Conservation (phyloP, 2,888 invertebrate genomes). For the Protula sp. region DNA sequence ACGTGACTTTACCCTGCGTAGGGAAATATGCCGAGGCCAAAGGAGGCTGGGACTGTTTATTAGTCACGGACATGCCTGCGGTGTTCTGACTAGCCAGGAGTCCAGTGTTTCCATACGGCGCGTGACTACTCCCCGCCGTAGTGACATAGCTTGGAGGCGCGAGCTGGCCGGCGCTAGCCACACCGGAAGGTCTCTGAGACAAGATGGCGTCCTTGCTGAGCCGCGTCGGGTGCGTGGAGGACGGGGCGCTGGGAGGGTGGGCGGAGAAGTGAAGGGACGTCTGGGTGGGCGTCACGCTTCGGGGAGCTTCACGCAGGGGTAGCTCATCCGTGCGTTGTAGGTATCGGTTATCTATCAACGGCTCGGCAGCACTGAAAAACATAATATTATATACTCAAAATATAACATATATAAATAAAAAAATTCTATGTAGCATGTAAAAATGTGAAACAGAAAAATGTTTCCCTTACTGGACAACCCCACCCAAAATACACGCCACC, state of each 20-base stretch:
- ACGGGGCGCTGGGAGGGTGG: not conserved
- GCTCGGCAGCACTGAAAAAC: slow-evolving; percentile 33
- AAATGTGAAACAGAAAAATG: too few relatives aligned
- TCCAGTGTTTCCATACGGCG: too few relatives aligned
- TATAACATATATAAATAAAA: not conserved
- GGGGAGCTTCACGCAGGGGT: not conserved
- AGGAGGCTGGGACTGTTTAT: not conserved
- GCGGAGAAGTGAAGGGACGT: not conserved
- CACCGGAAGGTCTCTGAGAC: slow-evolving; percentile 3
- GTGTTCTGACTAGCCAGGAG: too few relatives aligned
- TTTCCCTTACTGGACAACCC: too few relatives aligned
- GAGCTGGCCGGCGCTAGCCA: too few relatives aligned
- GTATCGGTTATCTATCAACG: slow-evolving; percentile 39
- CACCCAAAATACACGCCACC: not conserved
- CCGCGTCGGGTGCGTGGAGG: not conserved
- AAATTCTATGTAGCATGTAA: not conserved
- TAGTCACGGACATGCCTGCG: too few relatives aligned
- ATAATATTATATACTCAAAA: not conserved
- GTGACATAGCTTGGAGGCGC: too few relatives aligned
- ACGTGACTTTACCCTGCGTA: not conserved
- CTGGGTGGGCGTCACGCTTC: not conserved
- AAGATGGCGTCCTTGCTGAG: not conserved
- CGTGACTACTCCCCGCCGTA: too few relatives aligned
- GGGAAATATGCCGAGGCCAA: not conserved
- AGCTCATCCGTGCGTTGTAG: slow-evolving; percentile 35